These are phyloP conservation scores for Emydura subglobosa DNA, from an alignment of 2,113 vertebrate genomes.

Conservation along the genomic window DNA sequence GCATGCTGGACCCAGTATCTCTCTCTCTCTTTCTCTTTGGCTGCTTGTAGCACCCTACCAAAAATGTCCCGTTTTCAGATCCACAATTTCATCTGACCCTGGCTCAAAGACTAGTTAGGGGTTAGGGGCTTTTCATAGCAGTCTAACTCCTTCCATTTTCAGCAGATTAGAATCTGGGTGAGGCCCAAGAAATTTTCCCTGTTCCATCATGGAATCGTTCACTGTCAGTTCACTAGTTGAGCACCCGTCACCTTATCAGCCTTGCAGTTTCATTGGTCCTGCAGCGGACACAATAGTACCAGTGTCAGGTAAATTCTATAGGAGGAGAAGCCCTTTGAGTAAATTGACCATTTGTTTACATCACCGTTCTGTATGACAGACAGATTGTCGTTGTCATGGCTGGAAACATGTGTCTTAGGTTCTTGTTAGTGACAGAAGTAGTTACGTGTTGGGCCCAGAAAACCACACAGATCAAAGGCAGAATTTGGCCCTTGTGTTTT, in stretches of 20 bases:
- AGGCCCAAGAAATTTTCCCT: not conserved
- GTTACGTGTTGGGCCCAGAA: not conserved
- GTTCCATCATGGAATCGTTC: not conserved
- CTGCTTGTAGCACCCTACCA: not conserved
- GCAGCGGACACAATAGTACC: not conserved
- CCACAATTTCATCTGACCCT: not conserved
- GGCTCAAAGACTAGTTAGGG: not conserved
- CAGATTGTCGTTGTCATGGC: rapidly evolving
- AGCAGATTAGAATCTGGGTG: not conserved
- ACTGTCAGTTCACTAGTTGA: not conserved
- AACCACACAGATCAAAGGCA: not conserved
- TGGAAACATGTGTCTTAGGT: not conserved
- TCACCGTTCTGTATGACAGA: not conserved
- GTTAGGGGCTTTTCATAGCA: not conserved
- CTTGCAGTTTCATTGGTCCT: not conserved
- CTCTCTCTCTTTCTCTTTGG: not conserved
- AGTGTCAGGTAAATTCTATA: not conserved
- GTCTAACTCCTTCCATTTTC: not conserved
- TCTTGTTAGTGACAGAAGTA: not conserved
- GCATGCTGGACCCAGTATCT: not conserved
- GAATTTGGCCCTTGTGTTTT: not conserved
- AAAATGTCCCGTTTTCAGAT: not conserved
- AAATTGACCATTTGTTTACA: not conserved
- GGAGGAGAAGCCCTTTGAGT: not conserved
- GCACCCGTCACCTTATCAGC: not conserved